Evolutionary conservation across 2,888 invertebrate species (phyloP), one percentile per base, ranked within the genome.

Genomic region (Reticulitermes lucifugus): DNA sequence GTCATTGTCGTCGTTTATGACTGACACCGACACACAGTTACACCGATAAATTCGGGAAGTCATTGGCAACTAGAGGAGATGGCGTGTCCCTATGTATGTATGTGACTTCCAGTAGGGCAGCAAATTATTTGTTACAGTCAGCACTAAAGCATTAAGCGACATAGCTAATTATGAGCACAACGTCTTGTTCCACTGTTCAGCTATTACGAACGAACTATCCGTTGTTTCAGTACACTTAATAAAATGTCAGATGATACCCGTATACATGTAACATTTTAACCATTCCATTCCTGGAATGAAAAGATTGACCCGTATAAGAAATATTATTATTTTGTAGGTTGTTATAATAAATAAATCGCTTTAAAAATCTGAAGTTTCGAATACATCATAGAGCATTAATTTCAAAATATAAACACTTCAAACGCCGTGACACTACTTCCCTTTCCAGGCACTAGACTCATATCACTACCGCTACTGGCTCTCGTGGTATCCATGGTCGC

Each of bases 361-460:
- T 65, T 65, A n/a, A 65, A 65, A 65, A 65, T 65, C 65, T n/a
- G 65, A 65, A 65, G 25, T 65, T 65, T 65, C 65, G 21, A 60
- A 60, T 60, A 60, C n/a, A n/a, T 65, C 65, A 65, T 14, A 65
- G 9, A 65, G 1, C 5, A 65, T 18, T 46, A 46, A 46, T 46
- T 46, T 46, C 46, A 46, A 46, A 46, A 46, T 46, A 46, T 46
- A 46, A 46, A 46, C 46, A 46, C 46, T 46, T 46, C 10, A 46
- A 12, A 46, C 46, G 46, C 46, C 46, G 46, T 46, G 12, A 46
- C 46, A 46, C 12, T 12, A 46, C 46, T 46, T 46, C 4, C 46
- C 5, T 65, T 65, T 25, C 65, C 65, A 65, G 65, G 65, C 65
- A 65, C 65, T 65, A 25, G n/a, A 25, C 7, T 25, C 14, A 12